Base-by-base conservation (phyloP, 2,113 vertebrate genomes). In the Vanacampus margaritifer region DNA sequence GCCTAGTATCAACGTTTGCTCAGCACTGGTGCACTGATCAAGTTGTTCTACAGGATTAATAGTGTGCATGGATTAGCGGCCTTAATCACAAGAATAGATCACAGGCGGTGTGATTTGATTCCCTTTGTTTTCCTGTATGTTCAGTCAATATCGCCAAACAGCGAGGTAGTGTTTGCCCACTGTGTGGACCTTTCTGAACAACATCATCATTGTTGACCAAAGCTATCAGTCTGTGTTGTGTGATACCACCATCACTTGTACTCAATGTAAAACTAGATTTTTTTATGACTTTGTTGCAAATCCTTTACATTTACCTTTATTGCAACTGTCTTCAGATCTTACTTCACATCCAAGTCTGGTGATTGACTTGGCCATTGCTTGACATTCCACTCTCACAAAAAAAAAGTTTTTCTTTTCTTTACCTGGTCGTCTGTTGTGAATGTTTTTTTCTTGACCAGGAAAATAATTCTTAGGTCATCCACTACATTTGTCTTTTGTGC, bases 171-270 rank as follows among this genome's bases (percentile, higher is more conserved):
- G 83, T 87, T 80, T 87, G 74, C 67, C 79, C 84, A 72, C 84
- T 77, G 69, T 70, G 71, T 81, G 84, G 80, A 67, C 63, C 64
- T 74, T 74, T 87, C 71, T 80, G 78, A 80, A 80, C 79, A 78
- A 80, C 68, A 65, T 79, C 78, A 68, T 12, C 83, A 43, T 75
- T 74, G 76, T 86, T 87, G 86, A 86, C 84, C 80, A 64, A 85
- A 82, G 79, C 71, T 78, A 87, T 84, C 86, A 78, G 73, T 78
- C 63, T 76, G 71, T 78, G 74, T 84, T 87, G 84, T 86, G 74
- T 85, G 75, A 78, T 75, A 70, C 83, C 70, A 85, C 81, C 76
- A 84, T 78, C 82, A 81, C 71, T 65, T 82, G 76, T 73, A 68
- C 73, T 79, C 64, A 48, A 82, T 84, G 84, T 79, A 79, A 76